Percentiles rank a stretch among this genome's conserved stretches.
Conservation (phyloP, 2,113 vertebrate species). For the Heliornis fulica region DNA sequence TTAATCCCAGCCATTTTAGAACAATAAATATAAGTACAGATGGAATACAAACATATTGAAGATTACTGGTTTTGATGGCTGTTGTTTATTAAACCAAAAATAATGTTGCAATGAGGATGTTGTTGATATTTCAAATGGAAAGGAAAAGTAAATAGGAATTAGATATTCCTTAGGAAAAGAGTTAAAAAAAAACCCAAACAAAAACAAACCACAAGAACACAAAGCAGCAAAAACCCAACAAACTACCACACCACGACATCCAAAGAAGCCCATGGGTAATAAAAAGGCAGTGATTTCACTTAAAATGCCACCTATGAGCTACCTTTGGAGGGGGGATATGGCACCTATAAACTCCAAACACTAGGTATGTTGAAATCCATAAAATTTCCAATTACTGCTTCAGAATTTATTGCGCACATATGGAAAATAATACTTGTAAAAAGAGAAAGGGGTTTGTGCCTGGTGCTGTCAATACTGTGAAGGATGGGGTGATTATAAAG, state of each 20-base stretch:
- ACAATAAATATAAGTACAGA: slow-evolving; percentile 64
- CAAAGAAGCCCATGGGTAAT: not conserved
- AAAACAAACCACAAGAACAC: no score
- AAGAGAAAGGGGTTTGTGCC: slow-evolving; percentile 83
- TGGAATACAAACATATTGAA: slow-evolving; percentile 57
- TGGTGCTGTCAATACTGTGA: slow-evolving; percentile 89
- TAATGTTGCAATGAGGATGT: not conserved
- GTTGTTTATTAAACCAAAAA: slow-evolving; percentile 50
- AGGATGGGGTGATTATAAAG: slow-evolving; percentile 89
- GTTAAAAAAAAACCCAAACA: not conserved
- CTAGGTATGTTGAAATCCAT: slow-evolving; percentile 78
- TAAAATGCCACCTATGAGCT: slow-evolving; percentile 36
- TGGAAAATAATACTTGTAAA: slow-evolving; percentile 89
- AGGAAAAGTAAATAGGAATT: slow-evolving; percentile 11
- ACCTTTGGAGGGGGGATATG: slow-evolving; percentile 63
- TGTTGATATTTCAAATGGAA: slow-evolving; percentile 14
- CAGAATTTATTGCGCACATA: slow-evolving; percentile 84
- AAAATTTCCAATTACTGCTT: slow-evolving; percentile 85
- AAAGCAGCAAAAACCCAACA: not conserved
- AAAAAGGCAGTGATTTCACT: not conserved
- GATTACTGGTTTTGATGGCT: not conserved
- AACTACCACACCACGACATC: not conserved
- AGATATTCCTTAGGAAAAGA: not conserved
- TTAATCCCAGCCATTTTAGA: slow-evolving; percentile 51
- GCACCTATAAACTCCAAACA: slow-evolving; percentile 68